Conservation (phyloP, 1,140 invertebrate species). For the Agrilus planipennis region DNA sequence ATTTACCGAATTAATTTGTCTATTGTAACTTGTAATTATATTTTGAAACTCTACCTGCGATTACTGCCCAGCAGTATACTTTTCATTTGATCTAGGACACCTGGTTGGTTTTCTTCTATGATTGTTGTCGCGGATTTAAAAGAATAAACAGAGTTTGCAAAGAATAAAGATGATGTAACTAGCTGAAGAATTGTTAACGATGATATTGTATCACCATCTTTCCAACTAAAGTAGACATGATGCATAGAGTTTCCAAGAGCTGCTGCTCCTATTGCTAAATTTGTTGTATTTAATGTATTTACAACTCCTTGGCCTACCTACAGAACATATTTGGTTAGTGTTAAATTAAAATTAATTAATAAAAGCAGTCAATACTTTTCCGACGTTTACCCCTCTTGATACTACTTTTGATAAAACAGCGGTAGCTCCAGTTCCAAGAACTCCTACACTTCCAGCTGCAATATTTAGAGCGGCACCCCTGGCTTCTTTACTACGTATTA, state of each 20-base stretch:
- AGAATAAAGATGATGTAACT: conserved; percentile 31
- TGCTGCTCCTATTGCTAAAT: conserved; percentile 18
- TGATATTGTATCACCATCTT: conserved; percentile 19
- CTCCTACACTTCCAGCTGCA: conserved; percentile 25
- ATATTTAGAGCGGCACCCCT: conserved; percentile 32
- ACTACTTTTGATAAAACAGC: conserved; percentile 16
- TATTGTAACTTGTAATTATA: too few relatives aligned
- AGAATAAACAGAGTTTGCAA: conserved; percentile 31
- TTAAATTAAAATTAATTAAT: too few relatives aligned
- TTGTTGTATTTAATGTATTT: conserved; percentile 21
- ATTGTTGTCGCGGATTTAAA: conserved; percentile 27
- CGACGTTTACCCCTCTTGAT: conserved; percentile 18
- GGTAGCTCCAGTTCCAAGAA: conserved; percentile 28
- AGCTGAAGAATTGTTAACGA: conserved; percentile 29
- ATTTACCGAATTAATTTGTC: too few relatives aligned
- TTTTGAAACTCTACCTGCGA: conserved; percentile 26
- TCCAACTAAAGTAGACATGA: conserved; percentile 21
- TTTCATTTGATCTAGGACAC: conserved; percentile 17
- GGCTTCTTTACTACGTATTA: too few relatives aligned
- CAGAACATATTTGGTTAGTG: too few relatives aligned
- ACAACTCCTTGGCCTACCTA: too few relatives aligned
- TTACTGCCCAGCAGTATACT: conserved; percentile 27
- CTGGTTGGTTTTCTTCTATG: conserved; percentile 29
- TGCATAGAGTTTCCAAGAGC: conserved; percentile 23
- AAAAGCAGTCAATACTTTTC: too few relatives aligned